Evolutionary conservation across 2,888 invertebrate genomes (phyloP), one percentile per base, ranked within the genome.

Genomic region (Anaspis maculata): DNA sequence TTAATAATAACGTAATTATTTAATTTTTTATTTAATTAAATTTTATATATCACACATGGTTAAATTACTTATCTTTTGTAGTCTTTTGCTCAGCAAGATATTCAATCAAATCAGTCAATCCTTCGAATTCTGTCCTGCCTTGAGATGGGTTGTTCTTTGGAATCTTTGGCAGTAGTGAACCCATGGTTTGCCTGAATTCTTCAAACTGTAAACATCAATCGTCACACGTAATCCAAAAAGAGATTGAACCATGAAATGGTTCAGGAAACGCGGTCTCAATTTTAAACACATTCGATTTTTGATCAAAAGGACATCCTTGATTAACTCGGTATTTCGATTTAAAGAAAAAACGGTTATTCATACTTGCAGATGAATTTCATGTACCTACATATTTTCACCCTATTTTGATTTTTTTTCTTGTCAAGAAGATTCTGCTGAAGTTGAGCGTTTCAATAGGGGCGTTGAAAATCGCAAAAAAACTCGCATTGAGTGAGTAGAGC

Each of bases 111-210:
- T 94, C 92, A 49, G 82, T 85, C 19, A 94, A 62, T 35, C 84
- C 83, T 48, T 75, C 79, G 54, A 94, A 94, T 55, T 94, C 92
- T 15, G 86, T 89, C 56, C 89, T 75, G 48, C 90, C 85, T 50
- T 76, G 74, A 1, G 87, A 81, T 27, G 83, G 79, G 56, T 84
- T 70, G 55, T 83, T 84, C 61, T 77, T 87, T 6, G 84, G 82
- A 48, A 91, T 69, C 46, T 64, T 69, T 26, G 94, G 92, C 46
- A 94, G 66, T 9, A 77, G 55, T 3, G 74, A 72, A 2, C 91
- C 90, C 70, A 86, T 77, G 72, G 83, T 90, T 27, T 73, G 49
- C 44, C 86, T 73, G 61, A 94, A 92, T 48, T 94, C 92, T 49
- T 79, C 71, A 30, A 88, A 68, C 88, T 89, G 60, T 30, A 69